A percentile compares a stretch with the other conserved stretches of the same genome.
phyloP scores from a whole-genome alignment of 2,888 invertebrate species.

The Heteropelma amictum region DNA sequence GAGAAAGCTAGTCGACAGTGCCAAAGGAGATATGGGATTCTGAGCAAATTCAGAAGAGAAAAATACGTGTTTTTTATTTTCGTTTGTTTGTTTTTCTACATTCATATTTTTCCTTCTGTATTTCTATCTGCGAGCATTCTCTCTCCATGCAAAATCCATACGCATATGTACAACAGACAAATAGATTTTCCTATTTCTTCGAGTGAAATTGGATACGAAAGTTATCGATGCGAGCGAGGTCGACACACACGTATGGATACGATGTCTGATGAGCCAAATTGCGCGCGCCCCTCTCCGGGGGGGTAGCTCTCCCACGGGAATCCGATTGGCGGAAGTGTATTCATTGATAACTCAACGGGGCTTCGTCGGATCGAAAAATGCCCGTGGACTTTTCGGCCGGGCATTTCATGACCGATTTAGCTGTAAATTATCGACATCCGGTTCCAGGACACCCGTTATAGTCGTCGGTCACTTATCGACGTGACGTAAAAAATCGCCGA shows the following conservation, averaged over 20 bases:
- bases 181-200: slow-evolving; percentile 50
- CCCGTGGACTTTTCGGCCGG: too few relatives aligned
- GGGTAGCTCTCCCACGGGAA: too few relatives aligned
- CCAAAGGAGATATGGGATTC: slow-evolving; percentile 44
- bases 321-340: too few relatives aligned
- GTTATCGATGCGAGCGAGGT: slow-evolving; percentile 36
- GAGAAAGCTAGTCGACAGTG: slow-evolving; percentile 26
- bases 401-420: too few relatives aligned
- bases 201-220: slow-evolving; percentile 49
- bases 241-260: slow-evolving; percentile 5
- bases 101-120: slow-evolving; percentile 20
- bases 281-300: too few relatives aligned
- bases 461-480: too few relatives aligned
- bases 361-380: too few relatives aligned
- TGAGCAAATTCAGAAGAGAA: slow-evolving; percentile 60
- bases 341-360: too few relatives aligned
- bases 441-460: too few relatives aligned
- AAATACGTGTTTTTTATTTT: slow-evolving; percentile 53
- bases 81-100: too few relatives aligned
- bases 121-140: slow-evolving; percentile 29
- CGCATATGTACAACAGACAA: background rate
- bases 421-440: too few relatives aligned
- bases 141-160: slow-evolving; percentile 29
- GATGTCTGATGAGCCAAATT: slow-evolving; percentile 49
- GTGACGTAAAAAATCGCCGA: too few relatives aligned